Conservation (phyloP, 2,888 invertebrate species). For the Lymantria monacha region DNA sequence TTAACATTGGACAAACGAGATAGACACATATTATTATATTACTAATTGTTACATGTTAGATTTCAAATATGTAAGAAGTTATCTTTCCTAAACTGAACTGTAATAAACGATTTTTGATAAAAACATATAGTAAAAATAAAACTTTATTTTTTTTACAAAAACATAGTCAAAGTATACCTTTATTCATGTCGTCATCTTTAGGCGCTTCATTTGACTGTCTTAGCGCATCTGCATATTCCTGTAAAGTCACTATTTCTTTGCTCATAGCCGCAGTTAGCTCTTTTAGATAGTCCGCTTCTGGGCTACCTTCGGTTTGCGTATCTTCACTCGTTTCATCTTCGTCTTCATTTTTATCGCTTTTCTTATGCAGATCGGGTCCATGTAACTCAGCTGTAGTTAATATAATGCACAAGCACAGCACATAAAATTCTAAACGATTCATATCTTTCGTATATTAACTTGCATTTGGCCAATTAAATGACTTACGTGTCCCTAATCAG, state of each 20-base stretch:
- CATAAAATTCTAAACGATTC: slow-evolving; percentile 48
- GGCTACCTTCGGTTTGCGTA: slow-evolving; percentile 35
- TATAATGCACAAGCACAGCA: slow-evolving; percentile 54
- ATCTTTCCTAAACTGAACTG: too few species aligned
- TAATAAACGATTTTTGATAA: too few species aligned
- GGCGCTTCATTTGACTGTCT: slow-evolving; percentile 42
- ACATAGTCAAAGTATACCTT: slow-evolving; percentile 25
- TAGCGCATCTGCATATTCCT: slow-evolving; percentile 63
- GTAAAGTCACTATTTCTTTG: slow-evolving; percentile 54
- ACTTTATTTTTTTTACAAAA: not conserved
- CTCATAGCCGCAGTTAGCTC: slow-evolving; percentile 58
- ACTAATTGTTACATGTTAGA: too few species aligned
- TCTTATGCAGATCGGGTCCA: slow-evolving; percentile 57
- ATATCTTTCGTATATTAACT: slow-evolving; percentile 36
- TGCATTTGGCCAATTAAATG: slow-evolving; percentile 36
- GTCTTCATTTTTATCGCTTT: slow-evolving; percentile 47
- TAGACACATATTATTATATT: too few species aligned
- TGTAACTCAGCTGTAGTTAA: slow-evolving; percentile 57
- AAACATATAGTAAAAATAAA: too few species aligned
- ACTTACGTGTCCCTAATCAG: slow-evolving; percentile 67
- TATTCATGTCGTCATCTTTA: slow-evolving; percentile 46
- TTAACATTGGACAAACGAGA: too few species aligned
- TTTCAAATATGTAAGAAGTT: too few species aligned
- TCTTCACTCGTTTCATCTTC: slow-evolving; percentile 41
- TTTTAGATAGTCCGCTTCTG: slow-evolving; percentile 52